phyloP scores from a whole-genome alignment of 2,797 vertebrate species.

The Eulemur rubriventer region DNA sequence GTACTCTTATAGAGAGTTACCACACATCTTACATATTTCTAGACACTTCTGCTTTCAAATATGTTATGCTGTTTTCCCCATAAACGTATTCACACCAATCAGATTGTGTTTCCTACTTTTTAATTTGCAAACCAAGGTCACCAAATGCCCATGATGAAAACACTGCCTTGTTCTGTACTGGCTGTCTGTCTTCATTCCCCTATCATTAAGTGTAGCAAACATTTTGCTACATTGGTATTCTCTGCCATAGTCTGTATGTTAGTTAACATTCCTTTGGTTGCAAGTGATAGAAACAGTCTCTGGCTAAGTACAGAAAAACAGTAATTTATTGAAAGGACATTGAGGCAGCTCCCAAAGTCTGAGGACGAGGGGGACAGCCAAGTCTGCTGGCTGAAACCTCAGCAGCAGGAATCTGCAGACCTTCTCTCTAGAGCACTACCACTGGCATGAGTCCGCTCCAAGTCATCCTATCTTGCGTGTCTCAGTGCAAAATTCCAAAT shows the following conservation, averaged over 20 bases:
- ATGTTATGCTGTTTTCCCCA: not conserved
- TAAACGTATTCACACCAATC: not conserved
- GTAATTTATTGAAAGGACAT: not conserved
- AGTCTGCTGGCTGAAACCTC: not conserved
- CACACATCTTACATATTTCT: not conserved
- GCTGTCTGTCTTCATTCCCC: not conserved
- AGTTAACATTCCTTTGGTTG: constrained; percentile 49
- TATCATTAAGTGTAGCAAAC: not conserved
- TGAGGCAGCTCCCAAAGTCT: not conserved
- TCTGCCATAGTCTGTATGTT: not conserved
- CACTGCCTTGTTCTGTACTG: not conserved
- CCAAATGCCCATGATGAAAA: not conserved
- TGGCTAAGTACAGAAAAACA: constrained; percentile 10
- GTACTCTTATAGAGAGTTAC: not conserved
- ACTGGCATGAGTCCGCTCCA: not conserved
- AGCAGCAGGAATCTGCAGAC: not conserved
- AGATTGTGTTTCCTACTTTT: not conserved
- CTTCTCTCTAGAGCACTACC: not conserved
- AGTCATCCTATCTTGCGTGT: not conserved
- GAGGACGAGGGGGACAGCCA: not conserved
- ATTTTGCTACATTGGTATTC: not conserved
- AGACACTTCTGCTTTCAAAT: not conserved
- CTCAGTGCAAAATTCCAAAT: not conserved
- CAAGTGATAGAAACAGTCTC: constrained; percentile 27
- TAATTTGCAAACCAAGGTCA: constrained; percentile 35